Percentiles rank a stretch among this genome's conserved stretches.
phyloP scores from a whole-genome alignment of 2,113 vertebrate species.

The Odocoileus hemionus region DNA sequence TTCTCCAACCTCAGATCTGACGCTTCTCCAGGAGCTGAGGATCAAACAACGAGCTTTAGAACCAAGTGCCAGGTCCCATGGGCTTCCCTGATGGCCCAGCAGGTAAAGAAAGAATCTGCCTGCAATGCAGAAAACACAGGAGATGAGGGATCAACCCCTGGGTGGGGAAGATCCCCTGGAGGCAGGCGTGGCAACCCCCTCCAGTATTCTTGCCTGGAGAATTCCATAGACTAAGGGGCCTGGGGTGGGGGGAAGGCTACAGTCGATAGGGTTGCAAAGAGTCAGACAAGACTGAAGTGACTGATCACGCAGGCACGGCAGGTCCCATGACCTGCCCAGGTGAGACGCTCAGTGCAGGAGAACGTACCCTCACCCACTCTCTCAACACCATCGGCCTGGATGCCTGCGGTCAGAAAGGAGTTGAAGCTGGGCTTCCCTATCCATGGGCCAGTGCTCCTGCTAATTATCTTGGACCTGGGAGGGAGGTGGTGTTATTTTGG shows the following conservation, averaged over 20 bases:
- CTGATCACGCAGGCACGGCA: fast-evolving
- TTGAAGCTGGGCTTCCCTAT: fast-evolving
- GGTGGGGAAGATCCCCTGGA: background rate
- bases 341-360: background rate
- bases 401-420: background rate
- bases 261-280: background rate
- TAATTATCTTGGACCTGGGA: background rate
- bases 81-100: background rate
- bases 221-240: background rate
- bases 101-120: background rate
- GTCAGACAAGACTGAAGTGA: fast-evolving
- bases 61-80: no score
- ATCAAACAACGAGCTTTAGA: background rate
- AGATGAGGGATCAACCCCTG: background rate
- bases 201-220: background rate
- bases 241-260: background rate
- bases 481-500: fast-evolving
- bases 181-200: background rate
- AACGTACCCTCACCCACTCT: background rate
- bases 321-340: background rate
- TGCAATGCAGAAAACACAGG: background rate
- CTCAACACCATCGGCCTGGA: fast-evolving
- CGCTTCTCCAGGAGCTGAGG: background rate
- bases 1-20: background rate
- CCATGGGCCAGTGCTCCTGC: fast-evolving